Evolutionary conservation across 1,140 invertebrate genomes (phyloP).

Genomic region (Anthonomus grandis): DNA sequence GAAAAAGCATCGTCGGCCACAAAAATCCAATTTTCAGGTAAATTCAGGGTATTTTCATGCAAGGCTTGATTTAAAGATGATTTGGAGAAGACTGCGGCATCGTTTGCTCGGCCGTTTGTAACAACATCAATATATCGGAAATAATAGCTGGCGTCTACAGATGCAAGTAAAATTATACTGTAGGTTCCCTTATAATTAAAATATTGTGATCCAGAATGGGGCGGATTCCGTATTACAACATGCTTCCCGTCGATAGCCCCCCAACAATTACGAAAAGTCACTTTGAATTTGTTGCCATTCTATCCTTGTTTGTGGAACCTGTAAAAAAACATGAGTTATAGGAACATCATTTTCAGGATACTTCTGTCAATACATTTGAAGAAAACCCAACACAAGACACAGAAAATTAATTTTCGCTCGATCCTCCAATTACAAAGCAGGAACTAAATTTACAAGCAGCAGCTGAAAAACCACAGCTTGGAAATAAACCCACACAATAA

Average conservation of each 20-base stretch:
- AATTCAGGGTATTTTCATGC: constrained; percentile 26
- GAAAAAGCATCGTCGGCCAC: constrained; percentile 36
- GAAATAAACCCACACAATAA: no score
- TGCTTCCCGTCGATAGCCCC: constrained; percentile 51
- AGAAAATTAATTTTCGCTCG: not conserved
- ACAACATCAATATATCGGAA: constrained; percentile 46
- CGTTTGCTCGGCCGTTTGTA: constrained; percentile 41
- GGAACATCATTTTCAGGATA: not conserved
- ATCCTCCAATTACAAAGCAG: not conserved
- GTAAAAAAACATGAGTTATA: not conserved
- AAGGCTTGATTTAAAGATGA: constrained; percentile 31
- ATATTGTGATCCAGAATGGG: constrained; percentile 41
- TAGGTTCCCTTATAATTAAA: constrained; percentile 47
- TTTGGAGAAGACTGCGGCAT: constrained; percentile 41
- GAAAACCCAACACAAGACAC: not conserved
- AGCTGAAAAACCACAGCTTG: constrained; percentile 16
- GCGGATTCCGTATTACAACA: constrained; percentile 25
- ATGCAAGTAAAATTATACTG: constrained; percentile 44
- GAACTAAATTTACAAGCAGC: constrained; percentile 24
- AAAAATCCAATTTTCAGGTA: constrained; percentile 29
- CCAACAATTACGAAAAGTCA: constrained; percentile 47
- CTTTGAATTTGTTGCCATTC: constrained; percentile 24
- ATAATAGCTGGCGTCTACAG: constrained; percentile 43
- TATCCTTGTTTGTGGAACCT: constrained; percentile 26
- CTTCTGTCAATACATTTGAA: not conserved